phyloP scores from a whole-genome alignment of 2,113 vertebrate species.

The Phalacrocorax brasilianus region DNA sequence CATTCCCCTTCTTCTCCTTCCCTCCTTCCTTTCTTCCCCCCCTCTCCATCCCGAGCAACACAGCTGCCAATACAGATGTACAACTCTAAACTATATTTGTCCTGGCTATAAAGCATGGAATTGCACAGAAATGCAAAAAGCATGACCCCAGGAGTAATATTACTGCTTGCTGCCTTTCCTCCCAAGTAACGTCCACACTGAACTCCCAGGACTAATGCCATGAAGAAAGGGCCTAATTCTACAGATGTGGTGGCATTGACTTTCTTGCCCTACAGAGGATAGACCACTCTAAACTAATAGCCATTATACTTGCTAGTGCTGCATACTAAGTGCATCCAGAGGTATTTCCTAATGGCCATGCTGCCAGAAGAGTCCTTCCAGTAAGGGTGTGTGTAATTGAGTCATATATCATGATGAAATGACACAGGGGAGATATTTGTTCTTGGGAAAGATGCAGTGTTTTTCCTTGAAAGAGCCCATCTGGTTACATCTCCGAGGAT shows the following conservation, averaged over 20 bases:
- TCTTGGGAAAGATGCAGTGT: not conserved
- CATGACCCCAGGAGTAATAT: not conserved
- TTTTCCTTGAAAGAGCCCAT: not conserved
- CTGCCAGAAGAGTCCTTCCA: not conserved
- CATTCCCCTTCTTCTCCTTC: not conserved
- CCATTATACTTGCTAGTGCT: not conserved
- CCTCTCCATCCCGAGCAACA: not conserved
- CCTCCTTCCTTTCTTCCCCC: not conserved
- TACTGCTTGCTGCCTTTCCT: not conserved
- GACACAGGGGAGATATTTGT: not conserved
- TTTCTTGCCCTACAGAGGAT: not conserved
- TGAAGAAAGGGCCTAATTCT: not conserved
- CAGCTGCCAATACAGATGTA: not conserved
- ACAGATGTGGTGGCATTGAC: not conserved
- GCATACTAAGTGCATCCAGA: not conserved
- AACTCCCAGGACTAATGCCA: not conserved
- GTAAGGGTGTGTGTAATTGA: not conserved
- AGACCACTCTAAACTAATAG: not conserved
- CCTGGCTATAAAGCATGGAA: not conserved
- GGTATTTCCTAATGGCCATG: not conserved
- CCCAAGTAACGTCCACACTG: fast-evolving
- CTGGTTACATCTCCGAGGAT: not conserved
- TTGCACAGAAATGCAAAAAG: not conserved
- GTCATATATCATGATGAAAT: not conserved
- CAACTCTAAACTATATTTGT: not conserved